phyloP scores from a whole-genome alignment of 2,797 vertebrate genomes.

The Micromesistius poutassou region DNA sequence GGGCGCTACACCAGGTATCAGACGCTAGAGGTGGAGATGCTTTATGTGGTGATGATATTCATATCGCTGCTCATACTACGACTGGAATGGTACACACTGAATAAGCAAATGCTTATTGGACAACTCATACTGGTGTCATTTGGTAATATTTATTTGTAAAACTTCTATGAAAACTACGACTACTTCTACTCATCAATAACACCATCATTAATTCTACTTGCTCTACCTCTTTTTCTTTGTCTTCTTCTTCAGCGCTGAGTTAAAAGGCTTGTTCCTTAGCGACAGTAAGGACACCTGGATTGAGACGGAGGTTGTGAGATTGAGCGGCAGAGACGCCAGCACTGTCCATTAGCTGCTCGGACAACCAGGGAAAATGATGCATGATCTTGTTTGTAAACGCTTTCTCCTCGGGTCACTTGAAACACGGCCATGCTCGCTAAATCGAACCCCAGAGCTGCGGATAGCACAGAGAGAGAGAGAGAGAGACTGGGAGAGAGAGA shows the following conservation, averaged over 20 bases:
- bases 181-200: too few species aligned
- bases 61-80: not conserved
- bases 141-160: too few species aligned
- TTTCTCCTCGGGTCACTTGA: conserved; percentile 57
- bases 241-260: not conserved
- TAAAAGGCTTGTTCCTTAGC: not conserved
- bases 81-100: not conserved
- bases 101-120: not conserved
- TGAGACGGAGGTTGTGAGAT: not conserved
- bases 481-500: too few species aligned
- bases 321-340: conserved; percentile 35
- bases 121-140: too few species aligned
- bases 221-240: not conserved
- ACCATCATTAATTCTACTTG: not conserved
- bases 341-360: conserved; percentile 63
- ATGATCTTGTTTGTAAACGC: conserved; percentile 57
- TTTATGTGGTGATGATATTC: too few species aligned
- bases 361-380: conserved; percentile 65
- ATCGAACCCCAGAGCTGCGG: conserved; percentile 53
- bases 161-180: too few species aligned
- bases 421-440: conserved; percentile 45
- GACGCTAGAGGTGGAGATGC: not conserved
- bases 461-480: conserved; percentile 31
- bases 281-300: not conserved
- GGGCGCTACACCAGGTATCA: not conserved